These are phyloP conservation scores for Solenopsis invicta DNA, from an alignment of 1,140 invertebrate species.

Conservation along the genomic window DNA sequence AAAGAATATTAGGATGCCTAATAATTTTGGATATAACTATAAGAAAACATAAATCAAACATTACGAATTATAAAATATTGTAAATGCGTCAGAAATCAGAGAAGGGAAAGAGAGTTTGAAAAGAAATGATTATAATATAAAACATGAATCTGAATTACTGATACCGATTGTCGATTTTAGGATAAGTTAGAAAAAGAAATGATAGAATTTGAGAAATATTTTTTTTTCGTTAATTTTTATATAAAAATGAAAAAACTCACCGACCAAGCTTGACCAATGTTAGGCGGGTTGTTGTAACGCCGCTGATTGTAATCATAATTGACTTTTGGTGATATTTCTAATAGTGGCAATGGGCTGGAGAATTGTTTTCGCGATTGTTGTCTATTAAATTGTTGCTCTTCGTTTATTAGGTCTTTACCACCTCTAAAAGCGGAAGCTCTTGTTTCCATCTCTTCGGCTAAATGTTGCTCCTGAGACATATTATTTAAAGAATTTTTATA, in stretches of 20 bases:
- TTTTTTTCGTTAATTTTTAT: neutral
- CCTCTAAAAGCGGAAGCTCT: constrained; percentile 87
- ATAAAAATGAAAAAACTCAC: constrained; percentile 70
- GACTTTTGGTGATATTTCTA: constrained; percentile 71
- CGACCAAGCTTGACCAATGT: constrained; percentile 74
- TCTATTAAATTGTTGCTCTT: constrained; percentile 62
- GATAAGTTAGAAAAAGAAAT: neutral
- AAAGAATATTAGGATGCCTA: no score
- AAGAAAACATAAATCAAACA: neutral
- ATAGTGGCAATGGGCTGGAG: constrained; percentile 50
- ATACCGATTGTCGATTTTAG: neutral
- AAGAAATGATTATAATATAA: neutral
- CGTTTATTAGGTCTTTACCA: constrained; percentile 85
- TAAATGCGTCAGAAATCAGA: neutral
- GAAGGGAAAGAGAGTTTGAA: neutral
- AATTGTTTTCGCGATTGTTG: constrained; percentile 65
- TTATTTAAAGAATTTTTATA: constrained; percentile 15
- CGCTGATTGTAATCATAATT: constrained; percentile 72
- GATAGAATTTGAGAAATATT: neutral
- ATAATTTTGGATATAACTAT: no score
- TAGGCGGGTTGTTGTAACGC: constrained; percentile 73
- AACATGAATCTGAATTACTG: neutral
- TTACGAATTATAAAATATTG: neutral
- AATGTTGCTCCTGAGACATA: constrained; percentile 87
- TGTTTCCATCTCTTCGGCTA: constrained; percentile 89